Evolutionary conservation across 2,797 vertebrate genomes (phyloP), one percentile per base, ranked within the genome.

Genomic region (Microctenopoma steveboyesi): DNA sequence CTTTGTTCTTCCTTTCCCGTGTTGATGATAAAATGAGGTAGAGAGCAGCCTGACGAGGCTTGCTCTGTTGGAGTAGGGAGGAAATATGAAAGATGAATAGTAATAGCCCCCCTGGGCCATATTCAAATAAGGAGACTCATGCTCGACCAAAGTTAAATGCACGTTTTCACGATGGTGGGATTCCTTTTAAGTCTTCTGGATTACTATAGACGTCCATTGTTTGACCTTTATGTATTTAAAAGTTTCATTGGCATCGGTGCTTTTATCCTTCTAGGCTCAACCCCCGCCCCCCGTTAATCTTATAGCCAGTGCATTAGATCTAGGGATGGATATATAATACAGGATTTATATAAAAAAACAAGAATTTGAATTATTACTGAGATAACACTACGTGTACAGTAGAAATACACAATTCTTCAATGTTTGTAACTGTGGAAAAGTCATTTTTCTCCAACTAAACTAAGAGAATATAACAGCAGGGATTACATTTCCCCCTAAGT

Each of bases 21-120:
- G 54, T 8, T 53, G 54, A 67, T 79, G 78, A 86, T 83, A 67
- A 73, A 83, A 75, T 72, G 73, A 84, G 81, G 0, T 14, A 43
- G 57, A 33, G 65, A 70, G 65, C 63, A 18, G 72, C 39, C 61
- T 79, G 73, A 84, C 67, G 63, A 62, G 72, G 58, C 69, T 68
- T 74, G 59, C 69, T 72, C 47, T 66, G 52, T 63, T 15, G 5
- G 50, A 66, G 69, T 27, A 8, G 9, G 64, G 55, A 79, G 70
- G 43, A 76, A 78, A 78, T 62, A 55, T 68, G 78, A 60, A 72
- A 61, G 45, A 84, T 81, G 50, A 85, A 84, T 86, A 81, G 77
- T 87, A 87, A 89, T 81, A 18, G 59, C 60, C 59, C 76, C 86
- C 81, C 53, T 12, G 62, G 75, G 86, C 81, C 50, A 59, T 28